phyloP scores from a whole-genome alignment of 1,140 invertebrate genomes.

The Trichoplusia ni region DNA sequence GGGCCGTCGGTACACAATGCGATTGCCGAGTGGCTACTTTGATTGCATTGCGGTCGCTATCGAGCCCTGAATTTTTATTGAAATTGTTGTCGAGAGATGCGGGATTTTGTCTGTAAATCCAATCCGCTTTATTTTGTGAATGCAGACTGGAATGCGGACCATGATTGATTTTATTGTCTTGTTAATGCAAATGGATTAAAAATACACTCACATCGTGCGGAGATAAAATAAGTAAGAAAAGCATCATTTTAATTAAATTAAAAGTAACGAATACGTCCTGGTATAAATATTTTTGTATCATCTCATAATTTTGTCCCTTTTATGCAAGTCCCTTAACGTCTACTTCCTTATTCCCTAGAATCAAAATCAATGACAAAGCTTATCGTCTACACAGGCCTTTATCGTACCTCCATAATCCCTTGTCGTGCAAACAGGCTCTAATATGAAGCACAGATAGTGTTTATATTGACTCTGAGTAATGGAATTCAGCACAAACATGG shows the following conservation, averaged over 20 bases:
- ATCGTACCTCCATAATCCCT: not conserved
- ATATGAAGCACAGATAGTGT: not conserved
- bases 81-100: slow-evolving; percentile 11
- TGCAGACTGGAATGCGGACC: not conserved
- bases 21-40: slow-evolving; percentile 16
- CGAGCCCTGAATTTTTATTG: slow-evolving; percentile 20
- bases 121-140: slow-evolving; percentile 4
- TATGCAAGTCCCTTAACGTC: no score
- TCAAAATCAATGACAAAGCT: no score
- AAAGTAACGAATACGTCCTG: no score
- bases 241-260: no score
- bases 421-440: not conserved
- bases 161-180: slow-evolving; percentile 6
- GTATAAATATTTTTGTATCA: no score
- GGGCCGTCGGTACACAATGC: slow-evolving; percentile 6
- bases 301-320: no score
- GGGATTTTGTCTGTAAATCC: slow-evolving; percentile 6
- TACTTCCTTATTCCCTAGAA: no score
- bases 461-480: slow-evolving; percentile 9
- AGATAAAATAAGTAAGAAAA: no score
- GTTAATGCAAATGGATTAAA: no score
- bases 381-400: no score
- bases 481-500: slow-evolving; percentile 8
- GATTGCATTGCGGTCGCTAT: slow-evolving; percentile 21
- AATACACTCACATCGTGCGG: no score